Conservation (phyloP, 2,888 invertebrate species). For the Scaptomyza polygonia region DNA sequence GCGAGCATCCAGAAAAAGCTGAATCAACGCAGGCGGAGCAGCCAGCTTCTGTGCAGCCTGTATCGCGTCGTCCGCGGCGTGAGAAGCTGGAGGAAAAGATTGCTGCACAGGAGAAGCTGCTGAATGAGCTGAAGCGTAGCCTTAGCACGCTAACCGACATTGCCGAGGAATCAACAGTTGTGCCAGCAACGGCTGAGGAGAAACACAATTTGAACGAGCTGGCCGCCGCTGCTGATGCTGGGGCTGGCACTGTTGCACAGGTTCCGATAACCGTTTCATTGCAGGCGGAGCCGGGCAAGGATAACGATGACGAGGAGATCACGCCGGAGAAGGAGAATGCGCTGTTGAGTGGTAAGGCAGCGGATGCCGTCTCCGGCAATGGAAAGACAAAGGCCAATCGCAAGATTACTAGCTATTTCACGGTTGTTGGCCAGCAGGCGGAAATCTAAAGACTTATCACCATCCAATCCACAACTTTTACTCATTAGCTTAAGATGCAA, state of each 20-base stretch:
- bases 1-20: conserved; percentile 68
- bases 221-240: conserved; percentile 59
- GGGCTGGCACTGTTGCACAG: conserved; percentile 44
- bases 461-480: conserved; percentile 53
- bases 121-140: conserved; percentile 66
- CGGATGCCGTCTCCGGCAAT: conserved; percentile 39
- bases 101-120: conserved; percentile 68
- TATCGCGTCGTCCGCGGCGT: conserved; percentile 61
- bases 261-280: conserved; percentile 80
- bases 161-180: conserved; percentile 48
- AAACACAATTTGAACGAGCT: conserved; percentile 38
- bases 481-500: conserved; percentile 69
- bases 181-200: conserved; percentile 13
- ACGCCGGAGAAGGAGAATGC: conserved; percentile 71
- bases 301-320: conserved; percentile 50
- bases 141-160: conserved; percentile 47
- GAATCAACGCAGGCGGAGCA: not conserved
- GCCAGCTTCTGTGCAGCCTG: conserved; percentile 36
- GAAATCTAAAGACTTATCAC: conserved; percentile 76
- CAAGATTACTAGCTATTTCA: conserved; percentile 80
- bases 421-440: conserved; percentile 81
- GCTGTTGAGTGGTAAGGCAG: conserved; percentile 39
- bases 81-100: conserved; percentile 67
- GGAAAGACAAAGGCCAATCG: conserved; percentile 70
- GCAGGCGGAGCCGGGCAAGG: conserved; percentile 72